Evolutionary conservation across 2,113 vertebrate genomes (phyloP).

Genomic region (Tachysurus vachellii): DNA sequence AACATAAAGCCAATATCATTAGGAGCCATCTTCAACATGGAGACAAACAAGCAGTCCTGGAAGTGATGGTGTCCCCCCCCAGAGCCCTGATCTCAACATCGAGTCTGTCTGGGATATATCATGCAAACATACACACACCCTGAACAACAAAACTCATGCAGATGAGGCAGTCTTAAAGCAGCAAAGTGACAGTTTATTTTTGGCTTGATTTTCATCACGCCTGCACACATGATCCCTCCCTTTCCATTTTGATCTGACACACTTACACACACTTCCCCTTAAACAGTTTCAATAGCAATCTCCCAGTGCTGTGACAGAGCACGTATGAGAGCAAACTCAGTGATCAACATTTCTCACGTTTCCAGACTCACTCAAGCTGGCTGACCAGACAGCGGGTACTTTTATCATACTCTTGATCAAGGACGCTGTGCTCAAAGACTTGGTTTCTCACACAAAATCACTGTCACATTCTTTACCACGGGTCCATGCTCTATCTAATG

Average conservation of each 20-base stretch:
- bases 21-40: no score
- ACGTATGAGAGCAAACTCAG: background rate
- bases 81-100: no score
- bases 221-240: slow-evolving; percentile 15
- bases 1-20: no score
- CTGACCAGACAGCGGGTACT: background rate
- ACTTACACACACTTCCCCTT: background rate
- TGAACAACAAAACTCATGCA: background rate
- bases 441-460: background rate
- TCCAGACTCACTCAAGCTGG: background rate
- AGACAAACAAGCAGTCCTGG: no score
- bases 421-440: background rate
- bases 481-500: no score
- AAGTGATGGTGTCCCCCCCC: no score
- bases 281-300: slow-evolving; percentile 29
- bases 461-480: background rate
- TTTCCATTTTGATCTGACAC: slow-evolving; percentile 2
- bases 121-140: background rate
- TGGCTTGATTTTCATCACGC: slow-evolving; percentile 30
- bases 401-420: background rate
- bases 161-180: background rate
- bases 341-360: background rate
- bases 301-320: background rate
- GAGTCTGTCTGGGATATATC: no score
- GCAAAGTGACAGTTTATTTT: slow-evolving; percentile 38